Conservation (phyloP, 2,113 vertebrate species). For the Apteryx owenii region DNA sequence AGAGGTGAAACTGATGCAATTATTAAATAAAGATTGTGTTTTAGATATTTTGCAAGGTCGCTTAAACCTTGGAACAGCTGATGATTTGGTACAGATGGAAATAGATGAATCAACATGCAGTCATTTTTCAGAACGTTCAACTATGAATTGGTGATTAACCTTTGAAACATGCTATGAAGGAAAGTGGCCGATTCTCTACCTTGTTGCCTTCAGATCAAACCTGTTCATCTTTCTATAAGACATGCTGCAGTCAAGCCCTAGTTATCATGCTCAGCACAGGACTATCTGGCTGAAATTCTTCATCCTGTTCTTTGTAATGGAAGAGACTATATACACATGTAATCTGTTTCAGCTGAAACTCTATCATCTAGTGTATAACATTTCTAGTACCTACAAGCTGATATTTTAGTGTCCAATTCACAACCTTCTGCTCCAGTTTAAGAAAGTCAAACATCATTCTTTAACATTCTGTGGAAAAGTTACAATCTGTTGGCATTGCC, state of each 20-base stretch:
- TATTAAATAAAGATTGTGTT: constrained; percentile 38
- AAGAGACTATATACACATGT: background rate
- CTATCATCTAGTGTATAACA: background rate
- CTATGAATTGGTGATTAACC: constrained; percentile 65
- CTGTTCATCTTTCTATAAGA: background rate
- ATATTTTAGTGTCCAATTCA: background rate
- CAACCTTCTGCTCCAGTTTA: background rate
- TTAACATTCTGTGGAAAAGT: background rate
- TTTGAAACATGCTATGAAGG: background rate
- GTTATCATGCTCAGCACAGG: background rate
- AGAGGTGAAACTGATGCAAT: constrained; percentile 45
- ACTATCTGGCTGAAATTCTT: background rate
- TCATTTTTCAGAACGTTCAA: constrained; percentile 52
- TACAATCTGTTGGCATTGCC: background rate
- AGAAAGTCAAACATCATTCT: background rate
- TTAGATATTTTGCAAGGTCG: constrained; percentile 44
- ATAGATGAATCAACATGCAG: constrained; percentile 22
- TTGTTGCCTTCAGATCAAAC: constrained; percentile 30
- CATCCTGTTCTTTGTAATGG: background rate
- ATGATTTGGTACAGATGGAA: background rate
- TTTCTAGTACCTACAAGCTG: background rate
- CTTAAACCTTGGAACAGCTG: background rate
- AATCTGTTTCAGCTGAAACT: background rate
- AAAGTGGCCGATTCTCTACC: background rate
- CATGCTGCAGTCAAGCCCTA: background rate